A percentile compares a stretch with the other conserved stretches of the same genome.
These are phyloP conservation scores for Phalacrocorax brasilianus DNA, from an alignment of 2,113 vertebrate species.

Conservation along the genomic window DNA sequence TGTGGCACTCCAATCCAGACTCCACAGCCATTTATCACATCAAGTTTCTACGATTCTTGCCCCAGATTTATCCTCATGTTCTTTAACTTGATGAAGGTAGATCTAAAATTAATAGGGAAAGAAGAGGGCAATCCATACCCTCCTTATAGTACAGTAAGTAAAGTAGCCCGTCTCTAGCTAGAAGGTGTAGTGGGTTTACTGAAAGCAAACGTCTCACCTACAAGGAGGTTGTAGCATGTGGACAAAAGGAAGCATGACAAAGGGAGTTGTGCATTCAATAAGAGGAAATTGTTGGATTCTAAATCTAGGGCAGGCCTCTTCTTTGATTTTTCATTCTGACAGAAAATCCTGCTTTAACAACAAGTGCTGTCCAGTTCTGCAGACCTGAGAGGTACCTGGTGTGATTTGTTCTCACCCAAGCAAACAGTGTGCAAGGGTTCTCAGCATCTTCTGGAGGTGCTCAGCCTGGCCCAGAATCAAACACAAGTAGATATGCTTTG, in stretches of 20 bases:
- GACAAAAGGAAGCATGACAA: background rate
- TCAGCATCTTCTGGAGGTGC: background rate
- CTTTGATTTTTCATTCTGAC: background rate
- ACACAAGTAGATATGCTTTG: background rate
- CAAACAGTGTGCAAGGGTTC: background rate
- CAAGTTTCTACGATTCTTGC: background rate
- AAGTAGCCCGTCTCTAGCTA: background rate
- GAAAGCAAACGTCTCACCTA: background rate
- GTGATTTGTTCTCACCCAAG: background rate
- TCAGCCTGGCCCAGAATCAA: background rate
- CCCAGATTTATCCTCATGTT: background rate
- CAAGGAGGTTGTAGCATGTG: background rate
- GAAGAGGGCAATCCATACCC: background rate
- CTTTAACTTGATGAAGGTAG: background rate
- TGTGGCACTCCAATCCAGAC: accelerated
- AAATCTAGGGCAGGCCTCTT: background rate
- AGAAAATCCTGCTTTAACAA: background rate
- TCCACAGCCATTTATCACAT: background rate
- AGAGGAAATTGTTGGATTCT: background rate
- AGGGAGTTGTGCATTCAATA: background rate
- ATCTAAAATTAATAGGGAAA: background rate
- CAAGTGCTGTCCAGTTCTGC: background rate
- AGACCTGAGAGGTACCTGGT: background rate
- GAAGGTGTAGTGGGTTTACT: background rate
- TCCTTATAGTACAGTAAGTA: background rate